Evolutionary conservation across 2,797 vertebrate genomes (phyloP).

Genomic region (Micromesistius poutassou): DNA sequence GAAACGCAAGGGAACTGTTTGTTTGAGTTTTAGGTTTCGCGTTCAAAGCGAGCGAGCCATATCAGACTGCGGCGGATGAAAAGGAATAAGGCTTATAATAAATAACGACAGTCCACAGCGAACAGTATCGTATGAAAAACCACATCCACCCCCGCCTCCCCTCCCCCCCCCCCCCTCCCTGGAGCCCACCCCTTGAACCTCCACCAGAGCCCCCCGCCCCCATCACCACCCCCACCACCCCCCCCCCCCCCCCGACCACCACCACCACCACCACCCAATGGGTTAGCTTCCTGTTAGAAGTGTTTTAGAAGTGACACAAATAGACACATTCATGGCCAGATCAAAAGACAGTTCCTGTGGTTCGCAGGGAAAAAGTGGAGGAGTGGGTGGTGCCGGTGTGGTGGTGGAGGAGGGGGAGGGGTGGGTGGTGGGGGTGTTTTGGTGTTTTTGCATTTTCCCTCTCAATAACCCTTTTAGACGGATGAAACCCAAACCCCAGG

Average conservation of each 20-base stretch:
- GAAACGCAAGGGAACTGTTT: constrained; percentile 9
- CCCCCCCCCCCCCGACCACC: constrained; percentile 38
- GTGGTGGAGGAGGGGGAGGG: background rate
- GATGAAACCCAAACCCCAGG: background rate
- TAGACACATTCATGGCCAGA: constrained; percentile 54
- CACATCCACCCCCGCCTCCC: constrained; percentile 43
- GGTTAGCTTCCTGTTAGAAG: constrained; percentile 52
- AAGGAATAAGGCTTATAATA: constrained; percentile 49
- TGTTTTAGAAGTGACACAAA: constrained; percentile 59
- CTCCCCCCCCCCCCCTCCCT: constrained; percentile 46
- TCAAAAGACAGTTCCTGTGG: constrained; percentile 51
- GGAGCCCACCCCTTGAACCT: constrained; percentile 12
- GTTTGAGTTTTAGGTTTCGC: constrained; percentile 37
- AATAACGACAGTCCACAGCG: constrained; percentile 58
- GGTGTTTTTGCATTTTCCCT: constrained; percentile 13
- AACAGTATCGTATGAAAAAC: constrained; percentile 56
- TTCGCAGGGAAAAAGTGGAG: constrained; percentile 37
- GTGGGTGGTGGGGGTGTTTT: background rate
- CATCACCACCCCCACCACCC: constrained; percentile 30
- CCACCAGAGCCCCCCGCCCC: too few species aligned
- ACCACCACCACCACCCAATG: constrained; percentile 28
- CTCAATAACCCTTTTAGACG: background rate
- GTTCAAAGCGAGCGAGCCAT: constrained; percentile 33
- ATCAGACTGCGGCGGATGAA: constrained; percentile 38
- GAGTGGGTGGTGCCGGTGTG: constrained; percentile 32